Percentiles rank a stretch among this genome's conserved stretches.
Evolutionary conservation across 1,140 invertebrate genomes (phyloP).

Genomic region (Pemphigus obesinymphae): DNA sequence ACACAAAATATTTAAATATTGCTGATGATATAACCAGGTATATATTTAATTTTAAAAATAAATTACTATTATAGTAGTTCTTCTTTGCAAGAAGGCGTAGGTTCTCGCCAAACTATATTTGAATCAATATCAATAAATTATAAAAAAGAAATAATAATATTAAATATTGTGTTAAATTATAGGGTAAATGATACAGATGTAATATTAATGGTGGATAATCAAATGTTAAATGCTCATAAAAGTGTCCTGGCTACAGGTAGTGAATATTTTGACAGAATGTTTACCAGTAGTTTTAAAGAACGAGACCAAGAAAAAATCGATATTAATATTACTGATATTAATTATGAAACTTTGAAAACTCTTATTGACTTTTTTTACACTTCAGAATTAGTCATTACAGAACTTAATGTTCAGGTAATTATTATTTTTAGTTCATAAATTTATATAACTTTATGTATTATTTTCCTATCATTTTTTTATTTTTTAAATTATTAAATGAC

Average conservation of each 20-base stretch:
- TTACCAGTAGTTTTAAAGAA: not conserved
- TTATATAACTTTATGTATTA: too few species aligned
- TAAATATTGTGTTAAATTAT: not conserved
- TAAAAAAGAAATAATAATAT: too few species aligned
- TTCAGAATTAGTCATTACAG: not conserved
- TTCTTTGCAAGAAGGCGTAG: too few species aligned
- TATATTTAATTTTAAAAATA: too few species aligned
- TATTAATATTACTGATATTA: constrained; percentile 8
- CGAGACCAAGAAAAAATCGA: constrained; percentile 1
- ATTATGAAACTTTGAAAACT: not conserved
- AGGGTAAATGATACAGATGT: not conserved
- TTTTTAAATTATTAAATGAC: too few species aligned
- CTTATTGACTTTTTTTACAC: not conserved
- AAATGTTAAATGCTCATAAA: constrained; percentile 1
- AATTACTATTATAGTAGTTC: too few species aligned
- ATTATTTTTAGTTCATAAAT: not conserved
- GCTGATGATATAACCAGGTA: too few species aligned
- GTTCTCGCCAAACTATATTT: too few species aligned
- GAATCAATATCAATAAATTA: too few species aligned
- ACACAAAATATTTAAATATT: too few species aligned
- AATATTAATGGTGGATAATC: not conserved
- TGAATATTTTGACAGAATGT: constrained; percentile 13
- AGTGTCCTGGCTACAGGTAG: not conserved
- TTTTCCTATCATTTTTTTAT: too few species aligned
- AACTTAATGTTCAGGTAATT: constrained; percentile 15